phyloP scores from a whole-genome alignment of 2,888 invertebrate species.

The Drosophila fungiperda region DNA sequence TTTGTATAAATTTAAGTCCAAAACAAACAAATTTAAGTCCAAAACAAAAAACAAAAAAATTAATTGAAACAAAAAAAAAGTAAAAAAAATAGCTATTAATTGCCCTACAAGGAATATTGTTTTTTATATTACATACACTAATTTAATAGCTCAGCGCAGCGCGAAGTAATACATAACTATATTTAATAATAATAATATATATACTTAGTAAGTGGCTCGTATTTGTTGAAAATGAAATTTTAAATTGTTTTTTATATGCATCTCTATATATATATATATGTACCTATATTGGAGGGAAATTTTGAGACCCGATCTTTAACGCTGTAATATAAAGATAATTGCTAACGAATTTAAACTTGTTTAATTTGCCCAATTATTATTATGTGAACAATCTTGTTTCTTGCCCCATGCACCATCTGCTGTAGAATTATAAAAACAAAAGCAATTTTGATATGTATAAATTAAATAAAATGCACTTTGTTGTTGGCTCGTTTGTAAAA shows the following conservation, averaged over 20 bases:
- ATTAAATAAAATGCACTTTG: slow-evolving; percentile 60
- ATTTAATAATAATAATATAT: slow-evolving; percentile 48
- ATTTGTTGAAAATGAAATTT: slow-evolving; percentile 70
- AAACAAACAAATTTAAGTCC: slow-evolving; percentile 48
- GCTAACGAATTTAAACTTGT: slow-evolving; percentile 73
- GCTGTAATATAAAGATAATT: slow-evolving; percentile 72
- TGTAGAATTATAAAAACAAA: slow-evolving; percentile 34
- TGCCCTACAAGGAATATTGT: slow-evolving; percentile 62
- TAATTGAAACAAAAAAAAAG: slow-evolving; percentile 25
- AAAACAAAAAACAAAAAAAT: slow-evolving; percentile 27
- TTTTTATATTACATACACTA: slow-evolving; percentile 64
- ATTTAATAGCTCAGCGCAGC: slow-evolving; percentile 63
- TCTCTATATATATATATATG: slow-evolving; percentile 40
- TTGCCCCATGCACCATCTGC: slow-evolving; percentile 49
- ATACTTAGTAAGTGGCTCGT: slow-evolving; percentile 64
- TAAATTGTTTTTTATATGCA: slow-evolving; percentile 69
- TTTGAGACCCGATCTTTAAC: slow-evolving; percentile 38
- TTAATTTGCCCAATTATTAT: slow-evolving; percentile 44
- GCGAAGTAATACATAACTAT: slow-evolving; percentile 49
- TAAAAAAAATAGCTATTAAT: slow-evolving; percentile 57
- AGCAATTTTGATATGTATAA: slow-evolving; percentile 58
- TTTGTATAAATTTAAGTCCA: slow-evolving; percentile 64
- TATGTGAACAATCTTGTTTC: slow-evolving; percentile 24
- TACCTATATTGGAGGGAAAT: slow-evolving; percentile 30
- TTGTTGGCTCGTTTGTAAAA: slow-evolving; percentile 69